phyloP scores from a whole-genome alignment of 2,797 vertebrate genomes.

The Sebastolobus altivelis region DNA sequence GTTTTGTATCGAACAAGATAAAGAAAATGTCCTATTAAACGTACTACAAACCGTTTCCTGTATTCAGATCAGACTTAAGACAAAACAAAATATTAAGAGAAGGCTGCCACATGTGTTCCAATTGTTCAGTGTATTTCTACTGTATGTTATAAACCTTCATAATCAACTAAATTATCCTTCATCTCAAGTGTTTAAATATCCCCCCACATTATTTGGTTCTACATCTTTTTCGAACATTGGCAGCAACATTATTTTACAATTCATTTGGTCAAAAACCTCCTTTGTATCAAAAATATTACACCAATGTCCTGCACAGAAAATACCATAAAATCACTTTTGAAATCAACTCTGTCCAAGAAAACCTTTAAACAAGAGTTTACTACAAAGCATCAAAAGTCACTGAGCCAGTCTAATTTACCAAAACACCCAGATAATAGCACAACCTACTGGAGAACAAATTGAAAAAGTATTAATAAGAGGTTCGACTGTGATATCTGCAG shows the following conservation, averaged over 20 bases:
- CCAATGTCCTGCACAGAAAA: conserved; percentile 19
- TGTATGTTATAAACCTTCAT: conserved; percentile 13
- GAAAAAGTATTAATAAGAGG: background rate
- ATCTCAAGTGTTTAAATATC: conserved; percentile 18
- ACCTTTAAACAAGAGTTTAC: background rate
- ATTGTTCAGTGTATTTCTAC: conserved; percentile 16
- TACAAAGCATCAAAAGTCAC: background rate
- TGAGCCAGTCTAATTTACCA: background rate
- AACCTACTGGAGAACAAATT: conserved; percentile 4
- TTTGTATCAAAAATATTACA: conserved; percentile 56
- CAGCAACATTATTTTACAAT: conserved; percentile 38
- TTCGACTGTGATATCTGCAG: background rate
- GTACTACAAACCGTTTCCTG: background rate
- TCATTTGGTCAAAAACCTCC: conserved; percentile 57
- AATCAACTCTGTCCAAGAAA: background rate
- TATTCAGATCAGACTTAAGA: background rate
- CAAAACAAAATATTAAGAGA: background rate
- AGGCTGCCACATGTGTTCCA: conserved; percentile 15
- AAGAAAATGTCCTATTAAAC: conserved; percentile 1
- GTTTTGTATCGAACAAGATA: conserved; percentile 2
- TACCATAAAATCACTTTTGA: background rate
- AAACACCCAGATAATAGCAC: background rate
- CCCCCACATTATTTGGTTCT: conserved; percentile 28
- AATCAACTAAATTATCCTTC: conserved; percentile 21
- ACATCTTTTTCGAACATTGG: conserved; percentile 23